phyloP scores from a whole-genome alignment of 1,140 invertebrate species.

The Hyles euphorbiae region DNA sequence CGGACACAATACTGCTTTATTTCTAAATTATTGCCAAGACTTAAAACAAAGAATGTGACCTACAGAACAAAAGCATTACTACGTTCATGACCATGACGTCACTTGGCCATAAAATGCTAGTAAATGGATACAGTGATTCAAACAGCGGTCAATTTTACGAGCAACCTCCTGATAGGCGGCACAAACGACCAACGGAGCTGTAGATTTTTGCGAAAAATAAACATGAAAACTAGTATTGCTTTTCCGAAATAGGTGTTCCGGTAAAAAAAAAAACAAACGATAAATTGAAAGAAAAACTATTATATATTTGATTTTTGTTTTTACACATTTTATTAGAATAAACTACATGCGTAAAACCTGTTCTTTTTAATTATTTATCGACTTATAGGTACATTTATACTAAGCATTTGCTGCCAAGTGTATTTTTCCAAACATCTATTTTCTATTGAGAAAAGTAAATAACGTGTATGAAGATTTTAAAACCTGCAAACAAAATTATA shows the following conservation, averaged over 20 bases:
- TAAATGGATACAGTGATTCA: slow-evolving; percentile 27
- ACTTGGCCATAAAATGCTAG: slow-evolving; percentile 21
- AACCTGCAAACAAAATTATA: slow-evolving; percentile 40
- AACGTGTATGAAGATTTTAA: slow-evolving; percentile 52
- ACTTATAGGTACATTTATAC: too few species aligned
- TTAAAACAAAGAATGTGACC: too few species aligned
- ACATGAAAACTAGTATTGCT: slow-evolving; percentile 1
- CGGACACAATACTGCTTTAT: too few species aligned
- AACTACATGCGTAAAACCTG: too few species aligned
- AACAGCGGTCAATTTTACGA: slow-evolving; percentile 35
- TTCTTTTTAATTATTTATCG: too few species aligned
- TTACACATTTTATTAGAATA: too few species aligned
- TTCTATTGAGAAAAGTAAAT: slow-evolving; percentile 47
- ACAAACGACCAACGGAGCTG: not conserved
- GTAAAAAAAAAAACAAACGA: too few species aligned
- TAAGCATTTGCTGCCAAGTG: too few species aligned
- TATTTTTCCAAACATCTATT: slow-evolving; percentile 8
- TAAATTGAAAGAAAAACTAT: too few species aligned
- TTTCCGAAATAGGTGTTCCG: not conserved
- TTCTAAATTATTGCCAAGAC: too few species aligned
- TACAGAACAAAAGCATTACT: too few species aligned
- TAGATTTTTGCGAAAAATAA: slow-evolving; percentile 8
- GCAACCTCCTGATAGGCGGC: slow-evolving; percentile 18
- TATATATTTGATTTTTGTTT: too few species aligned
- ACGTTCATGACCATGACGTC: slow-evolving; percentile 4